Conservation (phyloP, 2,888 invertebrate genomes). For the Erebia aethiops region DNA sequence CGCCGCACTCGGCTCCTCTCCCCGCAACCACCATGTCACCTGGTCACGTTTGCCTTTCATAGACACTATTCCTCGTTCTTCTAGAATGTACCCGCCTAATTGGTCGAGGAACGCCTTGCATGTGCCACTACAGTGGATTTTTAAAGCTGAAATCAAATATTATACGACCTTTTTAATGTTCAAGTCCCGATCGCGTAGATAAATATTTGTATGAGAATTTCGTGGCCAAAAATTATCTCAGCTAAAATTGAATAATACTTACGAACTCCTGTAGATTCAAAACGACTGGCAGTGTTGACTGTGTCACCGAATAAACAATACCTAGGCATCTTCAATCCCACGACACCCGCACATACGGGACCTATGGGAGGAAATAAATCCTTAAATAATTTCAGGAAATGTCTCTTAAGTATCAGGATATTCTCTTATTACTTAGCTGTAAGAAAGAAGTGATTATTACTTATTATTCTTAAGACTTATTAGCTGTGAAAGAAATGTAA, state of each 20-base stretch:
- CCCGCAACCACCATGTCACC: conserved; percentile 91
- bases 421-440: too few relatives aligned
- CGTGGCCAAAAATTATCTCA: too few relatives aligned
- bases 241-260: conserved; percentile 54
- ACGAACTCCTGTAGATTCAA: conserved; percentile 93
- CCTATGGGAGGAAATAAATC: conserved; percentile 72
- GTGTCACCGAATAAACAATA: conserved; percentile 97
- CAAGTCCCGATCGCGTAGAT: background rate
- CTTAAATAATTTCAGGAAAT: background rate
- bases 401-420: too few relatives aligned
- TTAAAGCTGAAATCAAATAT: conserved; percentile 82
- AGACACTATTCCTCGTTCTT: conserved; percentile 89
- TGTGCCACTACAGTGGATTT: conserved; percentile 91
- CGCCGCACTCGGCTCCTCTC: conserved; percentile 86
- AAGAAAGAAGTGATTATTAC: too few relatives aligned
- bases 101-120: conserved; percentile 87
- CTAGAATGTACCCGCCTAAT: conserved; percentile 89
- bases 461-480: too few relatives aligned
- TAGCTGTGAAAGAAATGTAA: too few relatives aligned
- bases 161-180: background rate
- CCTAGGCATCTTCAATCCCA: conserved; percentile 96
- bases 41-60: conserved; percentile 94
- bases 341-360: conserved; percentile 96
- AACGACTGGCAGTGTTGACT: conserved; percentile 94
- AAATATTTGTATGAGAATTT: background rate